Evolutionary conservation across 2,888 invertebrate species (phyloP), one percentile per base, ranked within the genome.

Genomic region (Strigamia crassipes): DNA sequence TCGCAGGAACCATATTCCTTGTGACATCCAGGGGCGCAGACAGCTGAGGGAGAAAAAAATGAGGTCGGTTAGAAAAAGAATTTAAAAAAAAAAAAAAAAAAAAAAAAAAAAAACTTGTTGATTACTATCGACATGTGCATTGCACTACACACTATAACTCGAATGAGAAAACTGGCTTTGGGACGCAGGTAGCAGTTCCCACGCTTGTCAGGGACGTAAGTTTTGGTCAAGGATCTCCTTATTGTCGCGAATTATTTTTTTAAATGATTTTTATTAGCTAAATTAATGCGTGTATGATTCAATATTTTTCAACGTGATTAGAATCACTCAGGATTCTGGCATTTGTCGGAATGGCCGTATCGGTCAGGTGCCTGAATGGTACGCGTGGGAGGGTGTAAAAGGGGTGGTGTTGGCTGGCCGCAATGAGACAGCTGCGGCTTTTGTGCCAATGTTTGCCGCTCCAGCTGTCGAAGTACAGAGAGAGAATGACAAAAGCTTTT

Each of bases 1-100:
- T 91, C 92, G 91, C 97, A 98, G 90, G 93, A 93, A 87, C 97
- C 97, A 90, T 96, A 94, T 88, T 92, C 92, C 86, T 92, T 91
- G 90, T 95, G 93, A 91, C 98, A 98, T 89, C 97, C 97, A 87
- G 94, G 93, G 89, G 94, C 90, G 90, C 98, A 98, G 87, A 93
- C 93, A 87, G 97, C 97, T 97, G 91, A 92, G 94, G 90, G 90
- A 90, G 23, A n/a, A 80, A 80, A 80, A 80, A 80, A 27, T 51
- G 5, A 80, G 46, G 51, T 80, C 46, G 31, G 46, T 80, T 80
- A 78, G 42, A 78, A 78, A 78, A 77, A 77, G 21, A 66, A 27
- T 3, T 5, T 1, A 27, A 27, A 2, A 1, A 27, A 27, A 27
- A 27, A 27, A 31, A 78, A 42, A 27, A 77, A 38, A 77, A 77